Evolutionary conservation across 2,113 vertebrate species (phyloP).

Genomic region (Scopus umbretta): DNA sequence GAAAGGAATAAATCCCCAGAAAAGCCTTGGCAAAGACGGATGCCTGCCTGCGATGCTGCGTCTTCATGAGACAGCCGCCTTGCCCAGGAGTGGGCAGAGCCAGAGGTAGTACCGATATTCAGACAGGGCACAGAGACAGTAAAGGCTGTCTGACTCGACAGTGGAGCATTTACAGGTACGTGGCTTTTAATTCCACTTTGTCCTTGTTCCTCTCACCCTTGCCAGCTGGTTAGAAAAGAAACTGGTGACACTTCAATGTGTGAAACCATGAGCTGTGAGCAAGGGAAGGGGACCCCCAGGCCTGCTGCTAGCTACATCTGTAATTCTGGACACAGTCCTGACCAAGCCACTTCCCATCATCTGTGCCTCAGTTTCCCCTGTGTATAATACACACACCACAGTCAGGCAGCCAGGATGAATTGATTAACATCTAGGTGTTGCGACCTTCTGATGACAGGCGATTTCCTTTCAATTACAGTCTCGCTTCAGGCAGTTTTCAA

Average conservation of each 20-base stretch:
- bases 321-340: background rate
- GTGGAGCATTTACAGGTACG: background rate
- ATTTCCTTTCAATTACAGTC: background rate
- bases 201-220: background rate
- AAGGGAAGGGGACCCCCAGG: background rate
- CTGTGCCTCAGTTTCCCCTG: background rate
- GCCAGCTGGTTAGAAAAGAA: background rate
- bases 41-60: background rate
- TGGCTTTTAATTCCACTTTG: background rate
- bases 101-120: background rate
- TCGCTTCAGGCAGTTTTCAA: constrained; percentile 24
- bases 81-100: background rate
- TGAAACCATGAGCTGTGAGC: background rate
- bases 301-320: background rate
- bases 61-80: background rate
- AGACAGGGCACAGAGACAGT: background rate
- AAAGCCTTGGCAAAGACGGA: background rate
- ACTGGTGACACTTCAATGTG: background rate
- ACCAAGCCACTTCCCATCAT: background rate
- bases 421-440: background rate
- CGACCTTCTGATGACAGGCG: background rate
- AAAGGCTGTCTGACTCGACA: background rate
- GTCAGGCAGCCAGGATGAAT: background rate
- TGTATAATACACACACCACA: background rate
- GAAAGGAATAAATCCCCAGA: constrained; percentile 39